Conservation (phyloP, 37 sponge, comb jelly and placozoan species). For the Bolinopsis microptera region DNA sequence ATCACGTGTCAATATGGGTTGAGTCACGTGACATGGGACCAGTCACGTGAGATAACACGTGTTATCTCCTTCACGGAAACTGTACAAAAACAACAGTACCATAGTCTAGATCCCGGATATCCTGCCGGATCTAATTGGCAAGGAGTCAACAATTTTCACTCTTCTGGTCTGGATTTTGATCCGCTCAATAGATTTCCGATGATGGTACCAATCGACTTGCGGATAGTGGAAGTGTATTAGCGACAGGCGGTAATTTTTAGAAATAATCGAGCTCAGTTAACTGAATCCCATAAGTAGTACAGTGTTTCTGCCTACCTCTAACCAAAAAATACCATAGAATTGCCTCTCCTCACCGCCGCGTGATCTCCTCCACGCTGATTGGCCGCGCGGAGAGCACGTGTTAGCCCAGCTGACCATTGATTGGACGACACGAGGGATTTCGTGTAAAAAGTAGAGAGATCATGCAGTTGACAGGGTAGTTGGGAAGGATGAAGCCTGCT, state of each 20-base stretch:
- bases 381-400: not conserved
- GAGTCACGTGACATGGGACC: not conserved
- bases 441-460: constrained; percentile 45
- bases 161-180: not conserved
- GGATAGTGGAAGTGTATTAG: not conserved
- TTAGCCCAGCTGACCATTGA: not conserved
- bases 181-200: not conserved
- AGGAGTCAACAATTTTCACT: not conserved
- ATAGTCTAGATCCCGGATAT: not conserved
- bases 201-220: not conserved
- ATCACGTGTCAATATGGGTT: not conserved
- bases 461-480: constrained; percentile 7
- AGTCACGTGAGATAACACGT: not conserved
- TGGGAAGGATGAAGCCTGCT: not conserved
- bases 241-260: not conserved
- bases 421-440: constrained; percentile 35
- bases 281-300: not conserved
- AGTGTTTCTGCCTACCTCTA: not conserved
- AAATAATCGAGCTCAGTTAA: not conserved
- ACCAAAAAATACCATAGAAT: constrained; percentile 27
- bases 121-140: not conserved
- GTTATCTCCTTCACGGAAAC: not conserved
- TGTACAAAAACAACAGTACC: not conserved
- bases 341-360: not conserved
- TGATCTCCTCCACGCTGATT: not conserved